These are phyloP conservation scores for Eristalis tenax DNA, from an alignment of 2,888 invertebrate species.

Conservation along the genomic window DNA sequence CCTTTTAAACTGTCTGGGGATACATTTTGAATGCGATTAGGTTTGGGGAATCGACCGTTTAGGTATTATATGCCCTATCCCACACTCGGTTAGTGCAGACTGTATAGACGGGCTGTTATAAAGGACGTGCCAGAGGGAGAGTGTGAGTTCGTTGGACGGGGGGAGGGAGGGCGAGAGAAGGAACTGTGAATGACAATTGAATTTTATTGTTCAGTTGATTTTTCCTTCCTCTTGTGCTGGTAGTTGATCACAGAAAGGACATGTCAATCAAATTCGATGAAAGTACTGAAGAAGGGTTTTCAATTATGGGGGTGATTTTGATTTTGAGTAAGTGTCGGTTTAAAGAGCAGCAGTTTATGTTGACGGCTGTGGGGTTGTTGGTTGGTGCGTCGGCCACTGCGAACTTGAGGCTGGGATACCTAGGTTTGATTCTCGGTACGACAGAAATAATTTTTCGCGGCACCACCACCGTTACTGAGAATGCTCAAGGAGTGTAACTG, in stretches of 20 bases:
- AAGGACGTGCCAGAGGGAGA: not conserved
- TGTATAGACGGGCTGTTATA: constrained; percentile 19
- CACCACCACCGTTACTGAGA: too few relatives aligned
- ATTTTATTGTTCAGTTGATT: constrained; percentile 53
- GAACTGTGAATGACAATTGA: constrained; percentile 64
- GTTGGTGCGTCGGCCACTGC: too few relatives aligned
- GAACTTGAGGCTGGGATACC: too few relatives aligned
- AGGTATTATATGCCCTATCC: constrained; percentile 1
- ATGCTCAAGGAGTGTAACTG: too few relatives aligned
- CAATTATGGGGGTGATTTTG: not conserved
- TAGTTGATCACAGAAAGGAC: constrained; percentile 7
- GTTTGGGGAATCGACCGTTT: constrained; percentile 15
- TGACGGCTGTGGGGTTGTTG: too few relatives aligned
- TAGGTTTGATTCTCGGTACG: too few relatives aligned
- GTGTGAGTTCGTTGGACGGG: not conserved
- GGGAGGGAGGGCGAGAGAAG: constrained; percentile 13
- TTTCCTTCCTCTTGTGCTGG: constrained; percentile 15
- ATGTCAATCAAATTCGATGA: constrained; percentile 51
- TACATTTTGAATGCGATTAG: constrained; percentile 39
- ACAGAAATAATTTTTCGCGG: too few relatives aligned
- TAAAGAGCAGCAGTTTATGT: not conserved
- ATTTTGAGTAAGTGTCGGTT: not conserved
- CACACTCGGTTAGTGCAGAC: constrained; percentile 7
- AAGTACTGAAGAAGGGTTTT: not conserved
- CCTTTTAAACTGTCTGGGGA: constrained; percentile 50